These are phyloP conservation scores for Nesometra sesokonis DNA, from an alignment of 35 echinoderm and acorn worm genomes.

Conservation along the genomic window DNA sequence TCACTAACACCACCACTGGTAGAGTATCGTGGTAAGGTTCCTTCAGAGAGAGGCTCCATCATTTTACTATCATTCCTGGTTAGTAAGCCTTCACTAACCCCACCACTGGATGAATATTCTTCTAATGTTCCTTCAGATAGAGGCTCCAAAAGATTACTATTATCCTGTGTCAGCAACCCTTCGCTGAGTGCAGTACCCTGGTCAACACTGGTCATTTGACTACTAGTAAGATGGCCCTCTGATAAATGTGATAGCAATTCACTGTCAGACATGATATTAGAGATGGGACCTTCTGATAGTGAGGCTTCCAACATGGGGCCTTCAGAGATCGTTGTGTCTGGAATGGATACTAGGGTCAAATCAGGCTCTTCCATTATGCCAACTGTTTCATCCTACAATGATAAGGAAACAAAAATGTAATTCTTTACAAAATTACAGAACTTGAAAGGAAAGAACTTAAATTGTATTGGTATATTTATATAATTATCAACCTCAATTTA, in stretches of 20 bases:
- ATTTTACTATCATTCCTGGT: neutral
- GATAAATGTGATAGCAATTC: neutral
- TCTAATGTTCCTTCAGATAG: neutral
- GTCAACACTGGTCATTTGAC: neutral
- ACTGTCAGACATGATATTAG: neutral
- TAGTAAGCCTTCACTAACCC: conserved; percentile 11
- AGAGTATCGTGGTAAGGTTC: too few species aligned
- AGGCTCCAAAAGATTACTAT: neutral
- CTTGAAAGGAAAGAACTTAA: too few species aligned
- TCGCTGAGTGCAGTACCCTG: neutral
- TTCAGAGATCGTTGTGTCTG: conserved; percentile 29
- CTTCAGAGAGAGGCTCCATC: too few species aligned
- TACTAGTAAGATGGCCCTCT: neutral
- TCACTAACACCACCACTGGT: neutral
- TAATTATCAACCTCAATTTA: too few species aligned
- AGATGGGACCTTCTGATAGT: neutral
- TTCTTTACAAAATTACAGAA: too few species aligned
- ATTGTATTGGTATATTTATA: too few species aligned
- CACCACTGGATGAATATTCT: neutral
- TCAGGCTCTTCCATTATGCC: conserved; percentile 56
- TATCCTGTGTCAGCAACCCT: neutral
- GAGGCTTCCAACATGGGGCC: neutral
- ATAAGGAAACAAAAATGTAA: too few species aligned
- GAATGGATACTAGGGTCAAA: conserved; percentile 33
- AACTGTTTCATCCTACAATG: neutral